These are phyloP conservation scores for Hippocampus guttulatus DNA, from an alignment of 2,113 vertebrate genomes.

Conservation along the genomic window DNA sequence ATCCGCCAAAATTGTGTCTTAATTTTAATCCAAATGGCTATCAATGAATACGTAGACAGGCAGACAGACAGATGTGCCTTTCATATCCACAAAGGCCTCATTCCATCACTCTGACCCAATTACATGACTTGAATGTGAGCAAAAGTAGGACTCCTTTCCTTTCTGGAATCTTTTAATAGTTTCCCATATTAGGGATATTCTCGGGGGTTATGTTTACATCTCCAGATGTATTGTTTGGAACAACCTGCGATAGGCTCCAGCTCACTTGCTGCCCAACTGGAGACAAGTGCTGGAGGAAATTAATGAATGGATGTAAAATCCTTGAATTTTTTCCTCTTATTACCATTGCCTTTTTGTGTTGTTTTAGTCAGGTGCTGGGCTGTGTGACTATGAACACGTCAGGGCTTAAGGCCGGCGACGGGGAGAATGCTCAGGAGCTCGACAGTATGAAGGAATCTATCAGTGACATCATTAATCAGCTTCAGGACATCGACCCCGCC, in stretches of 20 bases:
- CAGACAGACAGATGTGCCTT: no score
- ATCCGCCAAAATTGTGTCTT: no score
- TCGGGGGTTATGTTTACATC: not conserved
- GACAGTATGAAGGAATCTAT: conserved; percentile 76
- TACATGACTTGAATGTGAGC: not conserved
- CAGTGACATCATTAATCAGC: conserved; percentile 75
- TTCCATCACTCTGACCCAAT: no score
- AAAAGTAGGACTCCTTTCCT: not conserved
- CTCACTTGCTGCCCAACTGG: not conserved
- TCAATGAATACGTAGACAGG: no score
- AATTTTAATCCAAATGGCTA: no score
- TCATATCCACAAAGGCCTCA: no score
- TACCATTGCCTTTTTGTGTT: not conserved
- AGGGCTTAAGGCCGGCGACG: conserved; percentile 56
- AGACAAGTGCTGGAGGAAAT: not conserved
- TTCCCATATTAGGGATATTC: not conserved
- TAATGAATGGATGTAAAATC: not conserved
- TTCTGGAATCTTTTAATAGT: not conserved
- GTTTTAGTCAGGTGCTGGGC: conserved; percentile 33
- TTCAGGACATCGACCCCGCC: conserved; percentile 74
- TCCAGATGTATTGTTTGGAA: not conserved
- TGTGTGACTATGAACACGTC: conserved; percentile 67
- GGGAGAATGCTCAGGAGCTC: conserved; percentile 66
- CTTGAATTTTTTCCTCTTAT: no score
- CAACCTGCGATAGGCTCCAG: not conserved